Percentiles rank a stretch among this genome's conserved stretches.
Evolutionary conservation across 2,888 invertebrate genomes (phyloP).

Genomic region (Tetragonisca angustula): DNA sequence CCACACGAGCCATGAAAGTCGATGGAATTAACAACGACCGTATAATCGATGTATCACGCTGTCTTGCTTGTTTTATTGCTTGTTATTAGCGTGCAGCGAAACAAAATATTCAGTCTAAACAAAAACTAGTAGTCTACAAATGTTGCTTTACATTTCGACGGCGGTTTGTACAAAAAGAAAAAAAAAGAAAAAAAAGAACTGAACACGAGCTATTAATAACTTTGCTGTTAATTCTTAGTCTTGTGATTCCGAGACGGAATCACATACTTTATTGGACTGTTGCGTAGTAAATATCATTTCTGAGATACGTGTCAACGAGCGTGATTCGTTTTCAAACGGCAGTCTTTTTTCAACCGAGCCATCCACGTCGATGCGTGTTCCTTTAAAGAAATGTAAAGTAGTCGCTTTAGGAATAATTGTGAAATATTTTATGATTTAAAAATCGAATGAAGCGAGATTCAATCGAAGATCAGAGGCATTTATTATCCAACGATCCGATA

Average conservation of each 20-base stretch:
- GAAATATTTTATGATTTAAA: not conserved
- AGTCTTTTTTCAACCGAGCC: not conserved
- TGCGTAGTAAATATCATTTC: not conserved
- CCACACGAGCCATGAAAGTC: slow-evolving; percentile 23
- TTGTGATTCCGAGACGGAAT: not conserved
- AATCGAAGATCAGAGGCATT: not conserved
- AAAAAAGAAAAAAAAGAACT: too few relatives aligned
- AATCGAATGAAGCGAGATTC: not conserved
- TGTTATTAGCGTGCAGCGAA: slow-evolving; percentile 40
- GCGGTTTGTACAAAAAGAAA: not conserved
- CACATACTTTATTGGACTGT: not conserved
- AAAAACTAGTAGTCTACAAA: too few relatives aligned
- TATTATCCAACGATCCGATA: not conserved
- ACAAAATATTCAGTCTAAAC: slow-evolving; percentile 2
- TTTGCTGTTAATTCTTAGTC: not conserved
- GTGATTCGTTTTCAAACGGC: not conserved
- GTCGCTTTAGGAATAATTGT: not conserved
- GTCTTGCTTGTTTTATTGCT: slow-evolving; percentile 52
- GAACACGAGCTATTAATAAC: slow-evolving; percentile 1
- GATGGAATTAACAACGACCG: slow-evolving; percentile 45
- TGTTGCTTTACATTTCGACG: not conserved
- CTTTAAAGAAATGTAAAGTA: not conserved
- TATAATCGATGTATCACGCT: slow-evolving; percentile 33
- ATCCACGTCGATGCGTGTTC: not conserved
- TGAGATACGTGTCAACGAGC: not conserved